A percentile compares a stretch with the other conserved stretches of the same genome.
Conservation (phyloP, 2,113 vertebrate species). For the Salvelinus namaycush region DNA sequence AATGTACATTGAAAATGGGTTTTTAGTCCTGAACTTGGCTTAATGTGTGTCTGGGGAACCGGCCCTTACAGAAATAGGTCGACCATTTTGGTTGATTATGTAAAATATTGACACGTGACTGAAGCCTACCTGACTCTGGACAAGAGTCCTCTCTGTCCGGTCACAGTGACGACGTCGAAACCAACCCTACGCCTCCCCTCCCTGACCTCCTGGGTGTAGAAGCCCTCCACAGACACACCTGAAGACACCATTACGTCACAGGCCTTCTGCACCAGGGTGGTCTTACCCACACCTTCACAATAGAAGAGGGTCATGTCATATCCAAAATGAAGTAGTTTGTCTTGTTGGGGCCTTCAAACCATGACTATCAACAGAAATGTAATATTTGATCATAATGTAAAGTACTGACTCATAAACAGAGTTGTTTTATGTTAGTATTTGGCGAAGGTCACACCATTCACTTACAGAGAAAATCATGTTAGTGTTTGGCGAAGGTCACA, state of each 20-base stretch:
- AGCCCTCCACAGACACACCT: slow-evolving; percentile 81
- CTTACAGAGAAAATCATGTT: too few species aligned
- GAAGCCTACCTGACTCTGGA: slow-evolving; percentile 87
- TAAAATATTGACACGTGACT: neutral
- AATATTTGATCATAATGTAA: too few species aligned
- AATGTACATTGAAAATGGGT: too few species aligned
- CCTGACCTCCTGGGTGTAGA: slow-evolving; percentile 95
- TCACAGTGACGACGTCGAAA: slow-evolving; percentile 92
- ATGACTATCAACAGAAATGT: too few species aligned
- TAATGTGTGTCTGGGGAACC: too few species aligned
- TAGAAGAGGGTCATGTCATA: neutral
- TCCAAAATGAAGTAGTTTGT: neutral
- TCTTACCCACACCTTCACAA: slow-evolving; percentile 91
- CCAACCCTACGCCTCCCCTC: slow-evolving; percentile 85
- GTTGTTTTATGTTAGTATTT: too few species aligned
- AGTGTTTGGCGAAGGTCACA: too few species aligned
- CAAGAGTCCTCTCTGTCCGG: slow-evolving; percentile 82
- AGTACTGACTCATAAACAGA: too few species aligned
- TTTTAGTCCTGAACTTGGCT: too few species aligned
- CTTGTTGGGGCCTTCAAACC: neutral
- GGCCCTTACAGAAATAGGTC: neutral
- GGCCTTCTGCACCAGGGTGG: slow-evolving; percentile 89
- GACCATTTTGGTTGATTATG: slow-evolving; percentile 1
- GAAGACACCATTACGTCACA: slow-evolving; percentile 78
- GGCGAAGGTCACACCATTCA: too few species aligned